Evolutionary conservation across 2,113 vertebrate species (phyloP).

Genomic region (Hirundichthys speculiger): DNA sequence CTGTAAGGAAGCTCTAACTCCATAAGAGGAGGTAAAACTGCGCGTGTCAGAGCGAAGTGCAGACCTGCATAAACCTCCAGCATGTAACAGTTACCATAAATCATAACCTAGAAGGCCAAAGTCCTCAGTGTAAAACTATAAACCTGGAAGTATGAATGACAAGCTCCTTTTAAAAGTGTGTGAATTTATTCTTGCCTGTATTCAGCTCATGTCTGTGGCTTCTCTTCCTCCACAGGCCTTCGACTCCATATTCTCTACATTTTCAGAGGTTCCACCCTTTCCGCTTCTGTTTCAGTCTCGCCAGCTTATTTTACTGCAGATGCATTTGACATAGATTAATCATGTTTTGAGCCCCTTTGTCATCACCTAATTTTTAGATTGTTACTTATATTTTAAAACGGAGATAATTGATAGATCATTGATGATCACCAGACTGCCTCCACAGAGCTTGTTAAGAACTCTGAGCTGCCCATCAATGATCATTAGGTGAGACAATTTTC

Average conservation of each 20-base stretch:
- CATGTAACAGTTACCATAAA: background rate
- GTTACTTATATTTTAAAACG: constrained; percentile 1
- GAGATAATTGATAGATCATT: constrained; percentile 17
- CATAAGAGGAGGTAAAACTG: background rate
- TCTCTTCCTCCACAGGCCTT: background rate
- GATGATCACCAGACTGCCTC: constrained; percentile 21
- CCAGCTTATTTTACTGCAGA: background rate
- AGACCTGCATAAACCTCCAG: background rate
- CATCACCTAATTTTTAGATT: constrained; percentile 3
- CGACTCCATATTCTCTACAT: constrained; percentile 5
- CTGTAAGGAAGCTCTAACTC: too few relatives aligned
- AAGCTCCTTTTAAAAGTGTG: constrained; percentile 11
- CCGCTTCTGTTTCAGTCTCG: constrained; percentile 4
- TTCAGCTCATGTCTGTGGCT: constrained; percentile 3
- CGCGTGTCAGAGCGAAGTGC: background rate
- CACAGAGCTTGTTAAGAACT: constrained; percentile 8
- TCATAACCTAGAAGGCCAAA: background rate
- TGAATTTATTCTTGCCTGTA: constrained; percentile 1
- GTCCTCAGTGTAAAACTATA: background rate
- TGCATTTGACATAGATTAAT: background rate
- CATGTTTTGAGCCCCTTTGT: background rate
- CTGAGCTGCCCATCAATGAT: constrained; percentile 38
- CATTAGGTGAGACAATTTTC: constrained; percentile 30
- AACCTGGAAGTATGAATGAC: background rate
- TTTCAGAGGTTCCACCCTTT: constrained; percentile 7